Evolutionary conservation across 2,113 vertebrate genomes (phyloP).

Genomic region (Hypomesus transpacificus): DNA sequence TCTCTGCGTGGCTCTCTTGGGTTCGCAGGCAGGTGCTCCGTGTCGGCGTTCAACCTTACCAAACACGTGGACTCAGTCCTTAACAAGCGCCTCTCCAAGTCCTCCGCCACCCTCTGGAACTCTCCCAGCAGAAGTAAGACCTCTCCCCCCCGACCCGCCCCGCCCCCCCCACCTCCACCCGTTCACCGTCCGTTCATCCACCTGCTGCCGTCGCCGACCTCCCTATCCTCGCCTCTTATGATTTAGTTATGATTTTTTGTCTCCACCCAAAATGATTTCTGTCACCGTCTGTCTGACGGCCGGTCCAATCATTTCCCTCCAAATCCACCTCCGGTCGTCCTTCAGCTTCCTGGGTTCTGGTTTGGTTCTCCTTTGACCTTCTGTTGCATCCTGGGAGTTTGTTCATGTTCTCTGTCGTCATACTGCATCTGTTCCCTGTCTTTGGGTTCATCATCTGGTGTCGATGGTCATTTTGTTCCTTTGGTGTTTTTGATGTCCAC

Average conservation of each 20-base stretch:
- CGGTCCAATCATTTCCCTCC: constrained; percentile 45
- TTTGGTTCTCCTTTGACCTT: constrained; percentile 26
- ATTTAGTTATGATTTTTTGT: constrained; percentile 38
- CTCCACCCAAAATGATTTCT: neutral
- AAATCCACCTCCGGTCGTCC: constrained; percentile 20
- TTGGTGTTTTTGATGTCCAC: constrained; percentile 23
- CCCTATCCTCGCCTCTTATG: constrained; percentile 46
- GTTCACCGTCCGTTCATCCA: constrained; percentile 13
- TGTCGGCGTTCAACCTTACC: constrained; percentile 98
- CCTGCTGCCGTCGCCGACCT: constrained; percentile 27
- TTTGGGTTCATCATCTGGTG: constrained; percentile 48
- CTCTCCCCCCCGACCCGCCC: constrained; percentile 42
- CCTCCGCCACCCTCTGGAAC: constrained; percentile 98
- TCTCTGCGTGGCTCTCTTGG: constrained; percentile 76
- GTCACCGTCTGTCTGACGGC: constrained; percentile 36
- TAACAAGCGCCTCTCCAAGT: constrained; percentile 99
- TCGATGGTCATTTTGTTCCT: constrained; percentile 45
- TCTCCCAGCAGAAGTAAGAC: constrained; percentile 99
- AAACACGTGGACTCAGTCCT: constrained; percentile 99
- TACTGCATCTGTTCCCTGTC: constrained; percentile 36
- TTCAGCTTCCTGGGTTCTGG: neutral
- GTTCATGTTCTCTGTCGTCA: constrained; percentile 22
- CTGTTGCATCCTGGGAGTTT: constrained; percentile 2
- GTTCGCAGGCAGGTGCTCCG: constrained; percentile 93
- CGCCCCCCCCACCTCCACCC: constrained; percentile 34